Evolutionary conservation across 2,888 invertebrate genomes (phyloP).

Genomic region (Cephonodes hylas): DNA sequence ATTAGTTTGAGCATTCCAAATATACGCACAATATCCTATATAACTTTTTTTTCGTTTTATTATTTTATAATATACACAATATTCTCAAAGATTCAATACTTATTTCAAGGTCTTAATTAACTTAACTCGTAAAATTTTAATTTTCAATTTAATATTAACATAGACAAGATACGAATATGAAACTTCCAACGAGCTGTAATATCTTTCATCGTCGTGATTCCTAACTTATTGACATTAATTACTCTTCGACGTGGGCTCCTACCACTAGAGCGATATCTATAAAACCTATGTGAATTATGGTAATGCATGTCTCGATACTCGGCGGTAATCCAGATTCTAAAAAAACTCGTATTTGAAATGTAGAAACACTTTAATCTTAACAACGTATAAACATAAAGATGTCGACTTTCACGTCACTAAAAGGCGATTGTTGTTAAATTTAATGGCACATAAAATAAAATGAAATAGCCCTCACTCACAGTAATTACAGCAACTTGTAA

Average conservation of each 20-base stretch:
- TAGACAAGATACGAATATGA: not conserved
- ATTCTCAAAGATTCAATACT: too few relatives aligned
- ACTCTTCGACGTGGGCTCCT: not conserved
- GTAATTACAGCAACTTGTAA: conserved; percentile 43
- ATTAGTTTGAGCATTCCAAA: too few relatives aligned
- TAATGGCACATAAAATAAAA: conserved; percentile 73
- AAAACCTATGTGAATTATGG: conserved; percentile 53
- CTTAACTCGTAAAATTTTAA: too few relatives aligned
- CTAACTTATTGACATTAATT: not conserved
- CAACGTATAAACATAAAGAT: conserved; percentile 71
- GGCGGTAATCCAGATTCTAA: conserved; percentile 29
- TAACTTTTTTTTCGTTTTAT: too few relatives aligned
- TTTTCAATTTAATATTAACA: too few relatives aligned
- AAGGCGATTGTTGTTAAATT: conserved; percentile 78
- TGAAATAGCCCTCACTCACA: conserved; percentile 53
- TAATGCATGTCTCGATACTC: conserved; percentile 48
- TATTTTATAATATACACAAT: too few relatives aligned
- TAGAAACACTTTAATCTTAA: conserved; percentile 65
- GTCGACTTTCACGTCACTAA: conserved; percentile 68
- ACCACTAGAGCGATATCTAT: conserved; percentile 30
- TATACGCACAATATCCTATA: too few relatives aligned
- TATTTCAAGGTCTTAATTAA: too few relatives aligned
- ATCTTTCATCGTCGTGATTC: not conserved
- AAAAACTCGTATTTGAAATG: conserved; percentile 32
- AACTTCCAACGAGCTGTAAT: not conserved